Percentiles rank a stretch among this genome's conserved stretches.
phyloP scores from a whole-genome alignment of 2,797 vertebrate species.

The Enoplosus armatus region DNA sequence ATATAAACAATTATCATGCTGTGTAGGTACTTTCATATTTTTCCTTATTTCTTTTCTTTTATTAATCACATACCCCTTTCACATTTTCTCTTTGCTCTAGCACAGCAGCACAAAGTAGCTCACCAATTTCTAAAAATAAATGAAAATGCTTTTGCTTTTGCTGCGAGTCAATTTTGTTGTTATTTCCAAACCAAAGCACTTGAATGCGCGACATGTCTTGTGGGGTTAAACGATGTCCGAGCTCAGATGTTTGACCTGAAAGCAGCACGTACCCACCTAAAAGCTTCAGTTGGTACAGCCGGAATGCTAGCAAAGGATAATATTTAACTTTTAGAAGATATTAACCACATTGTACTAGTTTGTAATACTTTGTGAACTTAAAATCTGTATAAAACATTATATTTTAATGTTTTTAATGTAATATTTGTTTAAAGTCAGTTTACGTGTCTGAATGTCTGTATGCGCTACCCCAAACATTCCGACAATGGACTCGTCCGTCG shows the following conservation, averaged over 20 bases:
- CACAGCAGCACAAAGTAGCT: neutral
- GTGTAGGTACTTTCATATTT: neutral
- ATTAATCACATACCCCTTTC: neutral
- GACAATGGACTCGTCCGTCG: slow-evolving; percentile 76
- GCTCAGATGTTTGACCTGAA: slow-evolving; percentile 51
- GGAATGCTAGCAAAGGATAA: slow-evolving; percentile 43
- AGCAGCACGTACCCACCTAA: slow-evolving; percentile 44
- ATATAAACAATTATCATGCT: neutral
- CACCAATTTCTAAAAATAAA: slow-evolving; percentile 6
- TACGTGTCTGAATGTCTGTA: neutral
- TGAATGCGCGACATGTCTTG: slow-evolving; percentile 37
- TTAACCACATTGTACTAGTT: rapidly evolving
- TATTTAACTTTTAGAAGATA: neutral
- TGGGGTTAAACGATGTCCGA: slow-evolving; percentile 46
- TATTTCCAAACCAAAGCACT: slow-evolving; percentile 51
- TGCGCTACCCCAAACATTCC: slow-evolving; percentile 71
- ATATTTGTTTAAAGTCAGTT: neutral
- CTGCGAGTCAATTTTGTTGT: slow-evolving; percentile 5
- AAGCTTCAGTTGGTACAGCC: slow-evolving; percentile 75
- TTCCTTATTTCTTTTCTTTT: neutral
- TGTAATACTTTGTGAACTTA: rapidly evolving
- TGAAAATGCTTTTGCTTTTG: slow-evolving; percentile 7
- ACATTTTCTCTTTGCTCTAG: neutral
- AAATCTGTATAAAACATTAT: rapidly evolving
- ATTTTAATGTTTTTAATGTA: rapidly evolving